Evolutionary conservation across 2,888 invertebrate genomes (phyloP).

Genomic region (Eupithecia pulchellata): DNA sequence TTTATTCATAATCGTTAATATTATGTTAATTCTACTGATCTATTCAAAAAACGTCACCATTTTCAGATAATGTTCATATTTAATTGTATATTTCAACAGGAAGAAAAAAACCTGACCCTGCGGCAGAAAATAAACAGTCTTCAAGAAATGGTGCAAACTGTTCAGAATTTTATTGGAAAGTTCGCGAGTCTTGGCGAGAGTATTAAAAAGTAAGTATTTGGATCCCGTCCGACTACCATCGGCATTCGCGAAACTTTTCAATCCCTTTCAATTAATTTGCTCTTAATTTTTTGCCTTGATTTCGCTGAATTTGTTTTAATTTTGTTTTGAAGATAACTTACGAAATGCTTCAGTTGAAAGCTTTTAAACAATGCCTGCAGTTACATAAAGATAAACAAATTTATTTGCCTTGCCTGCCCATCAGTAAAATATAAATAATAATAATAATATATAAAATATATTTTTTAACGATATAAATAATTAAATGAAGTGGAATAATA

Average conservation of each 20-base stretch:
- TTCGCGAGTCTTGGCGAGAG: slow-evolving; percentile 95
- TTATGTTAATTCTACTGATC: no score
- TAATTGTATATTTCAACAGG: slow-evolving; percentile 21
- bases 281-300: not conserved
- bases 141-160: slow-evolving; percentile 96
- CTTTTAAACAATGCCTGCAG: not conserved
- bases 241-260: slow-evolving; percentile 22
- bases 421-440: no score
- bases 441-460: no score
- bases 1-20: no score
- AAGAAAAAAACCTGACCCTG: slow-evolving; percentile 91
- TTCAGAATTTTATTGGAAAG: slow-evolving; percentile 96
- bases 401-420: no score
- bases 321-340: not conserved
- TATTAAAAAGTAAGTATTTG: slow-evolving; percentile 92
- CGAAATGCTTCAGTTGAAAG: not conserved
- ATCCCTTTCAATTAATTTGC: slow-evolving; percentile 17
- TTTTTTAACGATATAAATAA: no score
- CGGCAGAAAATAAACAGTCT: slow-evolving; percentile 95
- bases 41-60: no score
- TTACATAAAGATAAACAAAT: no score
- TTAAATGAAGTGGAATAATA: no score
- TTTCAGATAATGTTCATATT: not conserved
- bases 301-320: not conserved
- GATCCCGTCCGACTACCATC: slow-evolving; percentile 26